phyloP scores from a whole-genome alignment of 2,113 vertebrate genomes.

The Micromys minutus region DNA sequence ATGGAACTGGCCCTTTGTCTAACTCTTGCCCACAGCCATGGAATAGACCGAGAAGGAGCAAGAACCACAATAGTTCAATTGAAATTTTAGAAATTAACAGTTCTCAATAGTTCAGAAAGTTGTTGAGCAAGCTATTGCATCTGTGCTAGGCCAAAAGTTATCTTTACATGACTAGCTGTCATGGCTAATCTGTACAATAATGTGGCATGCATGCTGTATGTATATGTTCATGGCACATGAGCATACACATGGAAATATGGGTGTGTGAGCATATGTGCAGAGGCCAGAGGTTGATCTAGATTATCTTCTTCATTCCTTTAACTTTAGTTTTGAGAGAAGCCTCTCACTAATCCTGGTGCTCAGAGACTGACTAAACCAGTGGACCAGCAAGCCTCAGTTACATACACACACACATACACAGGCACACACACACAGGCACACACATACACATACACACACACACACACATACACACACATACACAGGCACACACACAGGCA shows the following conservation, averaged over 20 bases:
- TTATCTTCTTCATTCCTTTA: background rate
- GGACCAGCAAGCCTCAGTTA: background rate
- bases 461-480: background rate
- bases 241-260: background rate
- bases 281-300: background rate
- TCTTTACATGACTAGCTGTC: conserved; percentile 33
- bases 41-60: background rate
- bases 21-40: conserved; percentile 41
- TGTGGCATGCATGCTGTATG: background rate
- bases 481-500: too few relatives aligned
- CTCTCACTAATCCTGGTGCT: background rate
- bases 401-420: background rate
- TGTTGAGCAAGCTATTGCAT: conserved; percentile 16
- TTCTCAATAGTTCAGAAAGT: conserved; percentile 37
- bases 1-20: conserved; percentile 39
- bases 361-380: background rate
- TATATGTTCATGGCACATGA: background rate
- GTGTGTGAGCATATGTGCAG: background rate
- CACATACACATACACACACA: background rate
- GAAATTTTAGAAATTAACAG: conserved; percentile 46
- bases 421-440: background rate
- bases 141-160: background rate
- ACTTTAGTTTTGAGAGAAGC: background rate
- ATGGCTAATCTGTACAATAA: conserved; percentile 21
- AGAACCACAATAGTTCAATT: background rate